These are phyloP conservation scores for Spea multiplicata DNA, from an alignment of 2,113 vertebrate genomes.

Conservation along the genomic window DNA sequence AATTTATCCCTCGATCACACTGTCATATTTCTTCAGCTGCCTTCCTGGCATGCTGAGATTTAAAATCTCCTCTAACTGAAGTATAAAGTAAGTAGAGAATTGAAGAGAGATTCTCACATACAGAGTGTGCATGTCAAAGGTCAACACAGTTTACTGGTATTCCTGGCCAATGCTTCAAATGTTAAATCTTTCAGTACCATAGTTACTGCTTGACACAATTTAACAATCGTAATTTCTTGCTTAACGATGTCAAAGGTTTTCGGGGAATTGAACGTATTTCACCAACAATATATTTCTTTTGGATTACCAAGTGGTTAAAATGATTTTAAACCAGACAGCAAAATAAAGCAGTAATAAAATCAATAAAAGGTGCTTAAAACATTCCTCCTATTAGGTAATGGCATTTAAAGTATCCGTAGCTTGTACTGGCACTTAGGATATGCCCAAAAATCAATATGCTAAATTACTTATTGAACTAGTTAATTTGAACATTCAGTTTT, in stretches of 20 bases:
- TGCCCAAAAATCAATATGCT: constrained; percentile 80
- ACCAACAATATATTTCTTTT: constrained; percentile 78
- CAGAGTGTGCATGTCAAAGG: constrained; percentile 53
- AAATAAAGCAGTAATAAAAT: constrained; percentile 86
- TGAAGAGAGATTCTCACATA: constrained; percentile 49
- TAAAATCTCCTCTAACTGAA: constrained; percentile 50
- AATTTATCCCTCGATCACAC: constrained; percentile 16
- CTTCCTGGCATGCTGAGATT: constrained; percentile 51
- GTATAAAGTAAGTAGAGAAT: constrained; percentile 47
- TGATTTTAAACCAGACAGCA: constrained; percentile 83
- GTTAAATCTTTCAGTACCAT: constrained; percentile 64
- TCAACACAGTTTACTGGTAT: constrained; percentile 58
- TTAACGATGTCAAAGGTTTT: constrained; percentile 82
- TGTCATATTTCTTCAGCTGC: constrained; percentile 33
- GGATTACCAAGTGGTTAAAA: constrained; percentile 80
- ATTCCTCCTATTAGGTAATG: constrained; percentile 83
- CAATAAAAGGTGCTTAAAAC: constrained; percentile 85
- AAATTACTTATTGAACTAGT: constrained; percentile 86
- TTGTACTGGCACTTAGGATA: constrained; percentile 82
- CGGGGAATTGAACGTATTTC: constrained; percentile 79
- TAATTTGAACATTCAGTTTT: constrained; percentile 81
- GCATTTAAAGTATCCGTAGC: constrained; percentile 84
- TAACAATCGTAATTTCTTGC: constrained; percentile 76
- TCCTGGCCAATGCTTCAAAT: constrained; percentile 59
- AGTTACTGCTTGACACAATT: constrained; percentile 70